Conservation (phyloP, 1,140 invertebrate genomes). For the Ostrea edulis region DNA sequence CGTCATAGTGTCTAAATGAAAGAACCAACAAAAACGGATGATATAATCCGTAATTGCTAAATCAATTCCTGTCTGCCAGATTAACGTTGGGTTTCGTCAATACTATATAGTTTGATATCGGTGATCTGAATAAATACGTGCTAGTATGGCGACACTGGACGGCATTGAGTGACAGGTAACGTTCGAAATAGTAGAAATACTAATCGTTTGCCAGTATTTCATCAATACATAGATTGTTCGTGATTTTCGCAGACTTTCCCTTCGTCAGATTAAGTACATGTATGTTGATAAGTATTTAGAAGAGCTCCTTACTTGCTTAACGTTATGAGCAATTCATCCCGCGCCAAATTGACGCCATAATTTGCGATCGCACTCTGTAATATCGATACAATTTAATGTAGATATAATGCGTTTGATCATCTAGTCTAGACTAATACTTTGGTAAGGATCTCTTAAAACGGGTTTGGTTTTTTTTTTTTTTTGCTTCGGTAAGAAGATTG, state of each 20-base stretch:
- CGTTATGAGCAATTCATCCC: neutral
- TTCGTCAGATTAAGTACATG: neutral
- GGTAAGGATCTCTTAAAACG: neutral
- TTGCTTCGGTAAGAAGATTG: neutral
- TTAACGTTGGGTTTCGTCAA: neutral
- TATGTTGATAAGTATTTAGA: neutral
- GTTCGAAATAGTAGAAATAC: neutral
- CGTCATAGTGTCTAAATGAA: constrained; percentile 28
- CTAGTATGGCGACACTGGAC: neutral
- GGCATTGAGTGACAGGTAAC: neutral
- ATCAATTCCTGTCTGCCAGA: constrained; percentile 36
- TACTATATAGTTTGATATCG: neutral
- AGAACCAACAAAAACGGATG: constrained; percentile 25
- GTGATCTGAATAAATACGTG: neutral
- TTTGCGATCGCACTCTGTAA: neutral
- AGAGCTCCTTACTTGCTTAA: constrained; percentile 1
- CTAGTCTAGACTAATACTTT: neutral
- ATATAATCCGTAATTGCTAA: constrained; percentile 36
- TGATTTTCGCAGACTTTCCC: neutral
- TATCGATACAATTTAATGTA: constrained; percentile 33
- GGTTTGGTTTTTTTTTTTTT: no score
- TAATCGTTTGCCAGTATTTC: neutral
- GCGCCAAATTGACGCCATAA: constrained; percentile 7
- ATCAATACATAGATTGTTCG: neutral
- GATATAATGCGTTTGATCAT: constrained; percentile 10